These are phyloP conservation scores for Morpho achilles DNA, from an alignment of 2,888 invertebrate species.

Conservation along the genomic window DNA sequence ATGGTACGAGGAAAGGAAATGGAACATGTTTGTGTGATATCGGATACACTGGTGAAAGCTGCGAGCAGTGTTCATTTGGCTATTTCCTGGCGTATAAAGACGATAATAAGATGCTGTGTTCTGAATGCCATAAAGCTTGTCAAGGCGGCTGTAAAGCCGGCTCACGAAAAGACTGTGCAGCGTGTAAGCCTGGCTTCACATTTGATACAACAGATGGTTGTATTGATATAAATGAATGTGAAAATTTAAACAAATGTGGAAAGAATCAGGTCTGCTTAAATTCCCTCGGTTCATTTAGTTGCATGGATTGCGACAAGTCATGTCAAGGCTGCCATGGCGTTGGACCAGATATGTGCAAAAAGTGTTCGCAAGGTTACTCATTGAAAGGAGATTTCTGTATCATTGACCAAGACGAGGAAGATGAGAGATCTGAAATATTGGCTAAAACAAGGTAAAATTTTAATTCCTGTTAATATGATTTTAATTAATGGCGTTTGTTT, in stretches of 20 bases:
- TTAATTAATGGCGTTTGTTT: slow-evolving; percentile 20
- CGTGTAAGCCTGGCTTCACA: slow-evolving; percentile 84
- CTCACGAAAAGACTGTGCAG: slow-evolving; percentile 82
- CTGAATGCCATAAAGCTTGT: slow-evolving; percentile 89
- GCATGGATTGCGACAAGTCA: slow-evolving; percentile 90
- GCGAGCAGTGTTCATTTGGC: slow-evolving; percentile 87
- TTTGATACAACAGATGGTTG: slow-evolving; percentile 88
- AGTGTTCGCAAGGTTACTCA: slow-evolving; percentile 87
- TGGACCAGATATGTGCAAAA: slow-evolving; percentile 93
- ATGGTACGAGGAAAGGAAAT: slow-evolving; percentile 95
- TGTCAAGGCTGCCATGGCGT: slow-evolving; percentile 92
- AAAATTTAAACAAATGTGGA: slow-evolving; percentile 73
- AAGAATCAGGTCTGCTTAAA: slow-evolving; percentile 92
- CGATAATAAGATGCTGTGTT: slow-evolving; percentile 85
- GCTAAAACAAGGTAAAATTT: slow-evolving; percentile 53
- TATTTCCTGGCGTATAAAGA: slow-evolving; percentile 88
- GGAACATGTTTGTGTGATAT: slow-evolving; percentile 92
- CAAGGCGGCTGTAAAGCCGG: slow-evolving; percentile 86
- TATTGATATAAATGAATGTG: slow-evolving; percentile 91
- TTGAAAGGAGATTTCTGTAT: slow-evolving; percentile 87
- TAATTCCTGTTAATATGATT: slow-evolving; percentile 5
- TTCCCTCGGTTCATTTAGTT: slow-evolving; percentile 89
- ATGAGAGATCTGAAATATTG: slow-evolving; percentile 47
- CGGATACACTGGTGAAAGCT: slow-evolving; percentile 89
- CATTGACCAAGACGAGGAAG: slow-evolving; percentile 75